Conservation (phyloP, 1,140 invertebrate genomes). For the Heliconius hermathena region DNA sequence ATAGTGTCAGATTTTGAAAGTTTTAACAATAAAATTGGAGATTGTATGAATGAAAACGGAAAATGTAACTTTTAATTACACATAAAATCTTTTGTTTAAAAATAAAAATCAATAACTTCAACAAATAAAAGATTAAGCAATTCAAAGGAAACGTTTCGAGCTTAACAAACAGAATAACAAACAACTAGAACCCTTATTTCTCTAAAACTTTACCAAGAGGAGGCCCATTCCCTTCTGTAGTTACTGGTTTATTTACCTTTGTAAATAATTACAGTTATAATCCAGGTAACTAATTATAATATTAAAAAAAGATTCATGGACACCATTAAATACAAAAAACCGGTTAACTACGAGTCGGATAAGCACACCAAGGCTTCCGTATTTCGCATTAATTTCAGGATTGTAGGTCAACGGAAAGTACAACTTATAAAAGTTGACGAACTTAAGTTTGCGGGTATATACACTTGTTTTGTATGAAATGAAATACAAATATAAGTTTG, state of each 20-base stretch:
- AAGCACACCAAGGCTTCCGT: too few species aligned
- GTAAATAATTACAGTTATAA: background rate
- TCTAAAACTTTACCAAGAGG: background rate
- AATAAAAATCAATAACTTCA: background rate
- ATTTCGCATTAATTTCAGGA: too few species aligned
- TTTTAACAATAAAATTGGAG: too few species aligned
- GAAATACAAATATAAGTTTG: too few species aligned
- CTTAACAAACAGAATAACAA: background rate
- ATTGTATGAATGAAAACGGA: background rate
- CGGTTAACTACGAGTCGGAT: too few species aligned
- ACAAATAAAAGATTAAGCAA: background rate
- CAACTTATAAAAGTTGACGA: too few species aligned
- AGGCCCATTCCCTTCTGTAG: background rate
- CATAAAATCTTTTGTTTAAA: background rate
- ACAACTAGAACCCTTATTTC: background rate
- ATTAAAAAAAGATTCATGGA: too few species aligned
- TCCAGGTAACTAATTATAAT: background rate
- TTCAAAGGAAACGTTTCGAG: background rate
- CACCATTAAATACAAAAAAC: too few species aligned
- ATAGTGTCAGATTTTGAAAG: too few species aligned
- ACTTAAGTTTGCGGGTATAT: too few species aligned
- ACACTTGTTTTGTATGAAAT: too few species aligned
- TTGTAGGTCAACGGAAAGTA: too few species aligned
- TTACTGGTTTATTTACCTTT: background rate
- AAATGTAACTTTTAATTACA: background rate